A percentile compares a stretch with the other conserved stretches of the same genome.
These are phyloP conservation scores for Drosophila acutilabella DNA, from an alignment of 2,888 invertebrate species.

Conservation along the genomic window DNA sequence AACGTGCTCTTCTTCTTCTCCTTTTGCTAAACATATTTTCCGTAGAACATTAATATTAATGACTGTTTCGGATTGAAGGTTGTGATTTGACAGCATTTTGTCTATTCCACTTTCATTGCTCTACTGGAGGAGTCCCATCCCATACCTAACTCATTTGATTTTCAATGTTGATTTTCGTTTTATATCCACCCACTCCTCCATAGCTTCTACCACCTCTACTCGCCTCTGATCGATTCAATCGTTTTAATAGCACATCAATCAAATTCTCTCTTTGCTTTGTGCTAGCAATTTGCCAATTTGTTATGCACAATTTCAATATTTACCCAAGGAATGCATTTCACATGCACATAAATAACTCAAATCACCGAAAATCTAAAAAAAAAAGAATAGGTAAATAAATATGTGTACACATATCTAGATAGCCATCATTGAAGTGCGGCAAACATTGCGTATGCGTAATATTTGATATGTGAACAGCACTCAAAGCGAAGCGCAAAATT, in stretches of 20 bases:
- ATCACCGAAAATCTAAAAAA: constrained; percentile 23
- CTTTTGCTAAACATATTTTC: constrained; percentile 20
- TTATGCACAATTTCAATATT: constrained; percentile 58
- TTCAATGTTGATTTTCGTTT: constrained; percentile 40
- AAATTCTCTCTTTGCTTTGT: constrained; percentile 20
- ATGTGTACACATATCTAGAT: constrained; percentile 4
- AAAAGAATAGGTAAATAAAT: constrained; percentile 1
- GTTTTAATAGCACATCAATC: constrained; percentile 66
- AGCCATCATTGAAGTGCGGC: constrained; percentile 22
- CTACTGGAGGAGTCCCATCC: no score
- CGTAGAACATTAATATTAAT: constrained; percentile 62
- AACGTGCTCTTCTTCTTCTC: background rate
- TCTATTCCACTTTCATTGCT: constrained; percentile 18
- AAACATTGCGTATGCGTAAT: constrained; percentile 52
- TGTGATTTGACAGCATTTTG: constrained; percentile 30
- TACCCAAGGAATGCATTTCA: constrained; percentile 39
- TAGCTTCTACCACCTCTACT: constrained; percentile 5
- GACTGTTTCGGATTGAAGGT: constrained; percentile 39
- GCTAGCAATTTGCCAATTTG: constrained; percentile 46
- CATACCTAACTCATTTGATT: background rate
- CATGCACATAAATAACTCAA: constrained; percentile 49
- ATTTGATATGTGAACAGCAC: constrained; percentile 41
- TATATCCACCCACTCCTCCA: constrained; percentile 4
- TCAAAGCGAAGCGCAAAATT: constrained; percentile 21
- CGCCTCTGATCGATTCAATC: constrained; percentile 34